Base-by-base conservation (phyloP, 2,888 invertebrate genomes). In the Eupithecia subumbrata region DNA sequence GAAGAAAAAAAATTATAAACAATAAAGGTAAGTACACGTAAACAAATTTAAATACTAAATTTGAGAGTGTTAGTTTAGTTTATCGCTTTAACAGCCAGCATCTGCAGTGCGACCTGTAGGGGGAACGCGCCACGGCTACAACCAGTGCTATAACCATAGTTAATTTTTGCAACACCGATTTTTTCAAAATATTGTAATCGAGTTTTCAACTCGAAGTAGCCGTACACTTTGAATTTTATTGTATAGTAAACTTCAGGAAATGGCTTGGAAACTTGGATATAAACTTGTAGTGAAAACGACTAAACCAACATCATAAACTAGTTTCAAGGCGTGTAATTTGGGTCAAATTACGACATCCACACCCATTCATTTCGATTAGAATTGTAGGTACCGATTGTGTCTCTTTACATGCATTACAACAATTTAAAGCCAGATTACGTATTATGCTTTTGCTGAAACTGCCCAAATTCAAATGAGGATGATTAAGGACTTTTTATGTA, bases 161-260 rank as follows among this genome's bases (percentile, higher is more conserved):
- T 22, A 22, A 60, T 25, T 22, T 11, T 5, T 25, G 12, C 25
- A 9, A 64, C 30, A 9, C 34, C 18, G 11, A 66, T 40, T 66
- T 22, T 12, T 40, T 37, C 14, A 9, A 66, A n/a, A n/a, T 12
- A 37, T 40, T 40, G 22, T 66, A 37, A 2, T 8, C 18, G 5
- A 22, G 67, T n/a, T 12, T 22, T 22, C 12, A 66, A 69, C 68
- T 60, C 43, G n/a, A 56, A 67, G 43, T 43, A 25, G 45, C 64
- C 40, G 63, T 71, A 71, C n/a, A 64, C 16, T 67, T 52, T 18
- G 37, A 67, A 52, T 73, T 69, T 74, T 67, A 69, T 52, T 60
- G 48, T 56, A 70, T 34, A 72, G 72, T 74, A 77, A 78, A 73
- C 75, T 79, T 74, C 68, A 14, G 56, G 60, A 73, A 76, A 80